phyloP scores from a whole-genome alignment of 2,797 vertebrate species.

The Cyclura pinguis region DNA sequence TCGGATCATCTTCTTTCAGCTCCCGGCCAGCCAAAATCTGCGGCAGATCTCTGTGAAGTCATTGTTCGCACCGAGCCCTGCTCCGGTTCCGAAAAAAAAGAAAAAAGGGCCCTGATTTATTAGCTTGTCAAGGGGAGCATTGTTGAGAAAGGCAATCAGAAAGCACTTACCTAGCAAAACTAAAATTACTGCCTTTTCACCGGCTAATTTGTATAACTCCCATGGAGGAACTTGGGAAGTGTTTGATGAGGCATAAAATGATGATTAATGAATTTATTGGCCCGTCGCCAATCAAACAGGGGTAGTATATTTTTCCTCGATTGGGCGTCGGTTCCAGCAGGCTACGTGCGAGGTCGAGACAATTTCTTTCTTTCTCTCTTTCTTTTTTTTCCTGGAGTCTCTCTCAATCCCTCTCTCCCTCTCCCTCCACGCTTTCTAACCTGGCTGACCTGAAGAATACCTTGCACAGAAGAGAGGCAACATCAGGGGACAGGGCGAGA shows the following conservation, averaged over 20 bases:
- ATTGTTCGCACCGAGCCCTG: constrained; percentile 86
- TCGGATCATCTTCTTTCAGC: constrained; percentile 76
- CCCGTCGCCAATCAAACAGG: constrained; percentile 95
- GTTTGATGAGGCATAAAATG: constrained; percentile 99
- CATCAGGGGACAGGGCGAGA: constrained; percentile 75
- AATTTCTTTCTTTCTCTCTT: constrained; percentile 66
- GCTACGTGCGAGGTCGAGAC: constrained; percentile 73
- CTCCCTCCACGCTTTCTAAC: constrained; percentile 80
- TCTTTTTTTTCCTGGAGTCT: constrained; percentile 64
- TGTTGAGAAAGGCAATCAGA: constrained; percentile 99
- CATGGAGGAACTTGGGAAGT: constrained; percentile 98
- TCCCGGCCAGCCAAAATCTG: constrained; percentile 72
- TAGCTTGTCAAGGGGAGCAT: constrained; percentile 99
- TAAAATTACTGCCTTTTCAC: constrained; percentile 99
- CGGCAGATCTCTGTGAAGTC: constrained; percentile 78
- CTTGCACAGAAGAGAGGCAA: constrained; percentile 79
- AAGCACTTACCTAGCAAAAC: constrained; percentile 99
- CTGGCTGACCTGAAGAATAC: constrained; percentile 85
- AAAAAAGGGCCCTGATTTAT: constrained; percentile 92
- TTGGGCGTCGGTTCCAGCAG: constrained; percentile 79
- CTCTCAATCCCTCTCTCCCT: not conserved
- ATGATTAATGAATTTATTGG: constrained; percentile 99
- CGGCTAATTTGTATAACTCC: constrained; percentile 99
- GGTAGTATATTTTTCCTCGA: constrained; percentile 89
- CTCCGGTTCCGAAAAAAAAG: constrained; percentile 85